Conservation (phyloP, 2,113 vertebrate species). For the Zapus hudsonius region DNA sequence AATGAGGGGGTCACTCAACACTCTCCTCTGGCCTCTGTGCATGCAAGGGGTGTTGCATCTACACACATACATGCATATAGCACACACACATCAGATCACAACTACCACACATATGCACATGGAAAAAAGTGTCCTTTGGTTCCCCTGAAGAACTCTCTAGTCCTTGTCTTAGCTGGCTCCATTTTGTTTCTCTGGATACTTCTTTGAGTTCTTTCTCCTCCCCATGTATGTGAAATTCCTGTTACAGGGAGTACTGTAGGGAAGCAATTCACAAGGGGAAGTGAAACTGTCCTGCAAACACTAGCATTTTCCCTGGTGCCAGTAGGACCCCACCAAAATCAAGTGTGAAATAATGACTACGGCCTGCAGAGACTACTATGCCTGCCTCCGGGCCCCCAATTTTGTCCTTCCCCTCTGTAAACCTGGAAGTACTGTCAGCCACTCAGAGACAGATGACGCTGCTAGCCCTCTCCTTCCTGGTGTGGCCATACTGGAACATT, state of each 20-base stretch:
- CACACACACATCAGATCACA: too few relatives aligned
- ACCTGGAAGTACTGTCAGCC: too few relatives aligned
- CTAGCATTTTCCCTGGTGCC: neutral
- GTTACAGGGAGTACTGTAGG: neutral
- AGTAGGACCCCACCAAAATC: neutral
- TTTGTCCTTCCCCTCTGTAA: neutral
- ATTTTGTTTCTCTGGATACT: neutral
- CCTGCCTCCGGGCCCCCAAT: neutral
- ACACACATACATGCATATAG: too few relatives aligned
- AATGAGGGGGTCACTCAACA: too few relatives aligned
- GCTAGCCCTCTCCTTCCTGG: neutral
- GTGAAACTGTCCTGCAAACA: neutral
- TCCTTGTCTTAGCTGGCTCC: neutral
- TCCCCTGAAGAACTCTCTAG: neutral
- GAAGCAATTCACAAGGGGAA: neutral
- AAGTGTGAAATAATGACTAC: neutral
- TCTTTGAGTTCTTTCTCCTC: neutral
- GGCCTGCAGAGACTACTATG: neutral
- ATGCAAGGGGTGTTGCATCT: too few relatives aligned
- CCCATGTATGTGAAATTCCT: neutral
- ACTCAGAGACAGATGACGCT: neutral
- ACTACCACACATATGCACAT: too few relatives aligned
- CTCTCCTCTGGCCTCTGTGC: too few relatives aligned
- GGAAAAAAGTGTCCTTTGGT: neutral
- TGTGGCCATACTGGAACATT: neutral